A percentile compares a stretch with the other conserved stretches of the same genome.
Evolutionary conservation across 2,113 vertebrate species (phyloP).

Genomic region (Myanophis thanlyinensis): DNA sequence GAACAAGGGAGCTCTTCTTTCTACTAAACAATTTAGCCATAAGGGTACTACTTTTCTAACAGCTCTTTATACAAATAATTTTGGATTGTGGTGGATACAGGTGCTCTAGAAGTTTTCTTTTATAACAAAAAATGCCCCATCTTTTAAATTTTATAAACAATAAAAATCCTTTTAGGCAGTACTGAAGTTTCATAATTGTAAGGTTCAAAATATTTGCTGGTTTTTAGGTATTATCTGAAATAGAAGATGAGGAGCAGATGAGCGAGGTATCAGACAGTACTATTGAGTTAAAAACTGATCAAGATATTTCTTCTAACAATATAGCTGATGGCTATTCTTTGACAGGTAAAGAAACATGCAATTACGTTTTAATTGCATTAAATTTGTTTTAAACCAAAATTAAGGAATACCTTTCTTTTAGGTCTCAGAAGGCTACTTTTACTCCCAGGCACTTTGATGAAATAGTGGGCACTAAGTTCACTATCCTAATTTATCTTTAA

Average conservation of each 20-base stretch:
- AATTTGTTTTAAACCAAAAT: neutral
- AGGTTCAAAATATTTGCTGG: slow-evolving; percentile 20
- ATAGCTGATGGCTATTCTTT: slow-evolving; percentile 28
- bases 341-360: slow-evolving; percentile 37
- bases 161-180: neutral
- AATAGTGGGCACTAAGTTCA: neutral
- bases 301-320: slow-evolving; percentile 5
- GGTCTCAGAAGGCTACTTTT: too few relatives aligned
- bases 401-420: neutral
- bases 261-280: neutral
- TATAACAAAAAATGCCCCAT: neutral
- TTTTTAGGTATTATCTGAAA: slow-evolving; percentile 64
- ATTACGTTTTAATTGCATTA: neutral
- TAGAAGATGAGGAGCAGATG: slow-evolving; percentile 66
- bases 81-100: neutral
- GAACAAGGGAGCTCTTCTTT: neutral
- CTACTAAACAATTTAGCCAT: neutral
- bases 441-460: neutral
- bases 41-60: neutral
- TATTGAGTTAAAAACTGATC: neutral
- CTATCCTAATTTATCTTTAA: neutral
- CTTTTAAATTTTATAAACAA: neutral
- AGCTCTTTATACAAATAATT: neutral
- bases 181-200: neutral
- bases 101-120: neutral